phyloP scores from a whole-genome alignment of 2,888 invertebrate species.

The Exephanes ischioxanthus region DNA sequence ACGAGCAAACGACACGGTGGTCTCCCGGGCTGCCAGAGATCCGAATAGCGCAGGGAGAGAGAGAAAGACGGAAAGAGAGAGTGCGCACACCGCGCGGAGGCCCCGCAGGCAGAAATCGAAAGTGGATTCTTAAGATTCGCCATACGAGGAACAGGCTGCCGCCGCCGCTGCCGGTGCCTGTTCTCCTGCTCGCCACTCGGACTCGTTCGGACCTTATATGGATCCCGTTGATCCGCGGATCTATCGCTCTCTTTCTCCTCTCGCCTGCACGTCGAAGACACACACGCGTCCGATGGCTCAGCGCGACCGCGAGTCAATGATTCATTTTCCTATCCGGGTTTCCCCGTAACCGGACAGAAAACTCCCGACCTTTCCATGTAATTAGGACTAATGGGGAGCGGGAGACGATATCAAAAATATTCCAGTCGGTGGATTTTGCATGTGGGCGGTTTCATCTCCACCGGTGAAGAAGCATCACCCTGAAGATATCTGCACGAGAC shows the following conservation, averaged over 20 bases:
- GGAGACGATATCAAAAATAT: not conserved
- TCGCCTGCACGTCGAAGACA: slow-evolving; percentile 48
- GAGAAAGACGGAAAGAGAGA: slow-evolving; percentile 46
- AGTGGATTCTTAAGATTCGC: slow-evolving; percentile 81
- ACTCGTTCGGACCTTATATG: slow-evolving; percentile 77
- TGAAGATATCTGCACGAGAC: too few species aligned
- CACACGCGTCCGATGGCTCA: slow-evolving; percentile 27
- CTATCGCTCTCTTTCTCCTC: slow-evolving; percentile 69
- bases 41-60: slow-evolving; percentile 21
- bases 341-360: slow-evolving; percentile 9
- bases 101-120: slow-evolving; percentile 79
- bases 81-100: slow-evolving; percentile 50
- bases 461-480: not conserved
- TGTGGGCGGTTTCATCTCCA: too few species aligned
- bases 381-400: slow-evolving; percentile 59
- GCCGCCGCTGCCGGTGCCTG: slow-evolving; percentile 53
- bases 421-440: not conserved
- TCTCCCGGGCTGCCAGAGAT: slow-evolving; percentile 46
- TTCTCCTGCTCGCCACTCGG: slow-evolving; percentile 58
- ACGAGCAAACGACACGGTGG: slow-evolving; percentile 67
- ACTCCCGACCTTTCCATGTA: slow-evolving; percentile 43
- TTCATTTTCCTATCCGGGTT: slow-evolving; percentile 56
- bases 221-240: slow-evolving; percentile 76
- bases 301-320: slow-evolving; percentile 39
- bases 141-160: slow-evolving; percentile 75